A percentile compares a stretch with the other conserved stretches of the same genome.
phyloP scores from a whole-genome alignment of 2,113 vertebrate species.

The Catagonus wagneri region DNA sequence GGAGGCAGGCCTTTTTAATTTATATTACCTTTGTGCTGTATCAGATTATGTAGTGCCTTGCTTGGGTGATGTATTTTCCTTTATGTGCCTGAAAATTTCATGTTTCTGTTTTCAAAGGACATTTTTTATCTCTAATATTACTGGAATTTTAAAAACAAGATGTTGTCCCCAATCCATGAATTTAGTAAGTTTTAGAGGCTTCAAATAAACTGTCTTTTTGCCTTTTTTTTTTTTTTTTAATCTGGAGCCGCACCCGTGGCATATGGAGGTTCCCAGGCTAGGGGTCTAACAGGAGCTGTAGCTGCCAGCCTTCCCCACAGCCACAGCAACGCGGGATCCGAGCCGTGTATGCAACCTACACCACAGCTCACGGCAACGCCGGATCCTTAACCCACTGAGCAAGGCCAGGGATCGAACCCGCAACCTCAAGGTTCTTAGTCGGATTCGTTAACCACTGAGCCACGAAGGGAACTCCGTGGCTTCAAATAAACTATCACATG shows the following conservation, averaged over 20 bases:
- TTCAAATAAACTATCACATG: neutral
- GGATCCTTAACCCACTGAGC: too few relatives aligned
- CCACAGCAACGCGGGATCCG: too few relatives aligned
- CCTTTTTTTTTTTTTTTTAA: too few relatives aligned
- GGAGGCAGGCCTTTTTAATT: neutral
- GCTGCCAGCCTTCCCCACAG: too few relatives aligned
- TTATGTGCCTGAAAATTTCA: neutral
- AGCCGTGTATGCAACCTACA: too few relatives aligned
- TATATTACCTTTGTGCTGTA: neutral
- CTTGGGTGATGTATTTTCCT: neutral
- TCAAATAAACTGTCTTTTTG: neutral
- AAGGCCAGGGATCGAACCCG: neutral
- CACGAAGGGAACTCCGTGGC: neutral
- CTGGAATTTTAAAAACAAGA: neutral
- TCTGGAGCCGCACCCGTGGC: too few relatives aligned
- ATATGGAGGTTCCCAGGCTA: too few relatives aligned
- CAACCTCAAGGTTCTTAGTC: too few relatives aligned
- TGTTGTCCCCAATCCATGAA: neutral
- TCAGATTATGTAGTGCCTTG: neutral
- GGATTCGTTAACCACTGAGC: neutral
- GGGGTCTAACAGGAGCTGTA: too few relatives aligned
- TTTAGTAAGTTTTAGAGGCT: neutral
- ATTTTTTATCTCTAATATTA: constrained; percentile 6
- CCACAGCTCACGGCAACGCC: too few relatives aligned
- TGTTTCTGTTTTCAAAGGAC: neutral